These are phyloP conservation scores for Hafferia zeledoni DNA, from an alignment of 2,797 vertebrate genomes.

Conservation along the genomic window DNA sequence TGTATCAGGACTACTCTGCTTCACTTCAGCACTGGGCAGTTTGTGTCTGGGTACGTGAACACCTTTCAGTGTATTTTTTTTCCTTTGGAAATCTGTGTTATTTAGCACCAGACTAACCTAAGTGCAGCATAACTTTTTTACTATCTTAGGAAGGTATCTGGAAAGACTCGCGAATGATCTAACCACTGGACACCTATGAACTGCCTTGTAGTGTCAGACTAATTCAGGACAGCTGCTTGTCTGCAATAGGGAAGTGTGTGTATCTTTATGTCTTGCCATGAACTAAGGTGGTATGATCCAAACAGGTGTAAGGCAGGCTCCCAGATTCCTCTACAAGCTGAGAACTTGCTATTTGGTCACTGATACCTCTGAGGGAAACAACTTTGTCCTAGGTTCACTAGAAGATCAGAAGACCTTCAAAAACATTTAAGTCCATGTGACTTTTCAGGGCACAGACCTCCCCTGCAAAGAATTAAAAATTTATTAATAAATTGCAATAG, in stretches of 20 bases:
- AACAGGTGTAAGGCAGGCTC: not conserved
- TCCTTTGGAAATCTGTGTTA: not conserved
- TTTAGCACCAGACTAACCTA: not conserved
- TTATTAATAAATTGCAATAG: slow-evolving; percentile 63
- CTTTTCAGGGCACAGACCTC: slow-evolving; percentile 60
- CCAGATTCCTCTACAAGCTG: not conserved
- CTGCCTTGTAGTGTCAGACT: not conserved
- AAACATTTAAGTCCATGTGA: slow-evolving; percentile 46
- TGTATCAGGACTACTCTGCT: not conserved
- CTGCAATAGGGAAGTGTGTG: accelerated
- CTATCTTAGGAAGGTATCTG: not conserved
- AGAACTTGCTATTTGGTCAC: not conserved
- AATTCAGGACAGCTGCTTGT: not conserved
- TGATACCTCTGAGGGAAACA: not conserved
- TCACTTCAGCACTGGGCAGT: not conserved
- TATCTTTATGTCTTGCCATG: not conserved
- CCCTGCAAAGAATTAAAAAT: slow-evolving; percentile 76
- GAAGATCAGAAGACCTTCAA: slow-evolving; percentile 28
- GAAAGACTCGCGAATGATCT: not conserved
- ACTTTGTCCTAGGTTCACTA: slow-evolving; percentile 19
- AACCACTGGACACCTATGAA: not conserved
- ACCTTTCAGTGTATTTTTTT: not conserved
- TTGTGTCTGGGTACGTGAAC: not conserved
- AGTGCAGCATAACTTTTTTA: not conserved
- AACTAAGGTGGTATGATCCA: not conserved